Conservation (phyloP, 2,888 invertebrate species). For the Tetragnatha montana region DNA sequence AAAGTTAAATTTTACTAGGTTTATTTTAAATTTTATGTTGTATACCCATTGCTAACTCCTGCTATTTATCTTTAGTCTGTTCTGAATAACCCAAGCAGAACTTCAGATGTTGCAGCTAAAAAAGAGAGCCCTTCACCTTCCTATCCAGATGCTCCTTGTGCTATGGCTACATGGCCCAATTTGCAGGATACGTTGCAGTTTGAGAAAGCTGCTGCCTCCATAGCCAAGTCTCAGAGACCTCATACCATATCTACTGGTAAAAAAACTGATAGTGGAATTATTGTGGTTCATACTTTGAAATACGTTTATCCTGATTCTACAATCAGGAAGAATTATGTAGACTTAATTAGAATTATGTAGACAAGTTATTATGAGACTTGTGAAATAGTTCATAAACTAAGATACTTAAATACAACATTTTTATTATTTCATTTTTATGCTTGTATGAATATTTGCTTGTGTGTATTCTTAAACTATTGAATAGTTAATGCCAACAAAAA, state of each 20-base stretch:
- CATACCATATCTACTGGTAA: constrained; percentile 70
- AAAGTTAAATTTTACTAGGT: too few relatives aligned
- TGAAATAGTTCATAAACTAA: neutral
- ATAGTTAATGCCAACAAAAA: too few relatives aligned
- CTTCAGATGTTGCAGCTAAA: constrained; percentile 16
- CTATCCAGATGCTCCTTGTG: constrained; percentile 67
- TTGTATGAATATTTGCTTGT: too few relatives aligned
- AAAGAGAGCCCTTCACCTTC: constrained; percentile 55
- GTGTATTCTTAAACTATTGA: too few relatives aligned
- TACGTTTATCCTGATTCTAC: neutral
- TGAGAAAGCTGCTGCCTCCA: constrained; percentile 71
- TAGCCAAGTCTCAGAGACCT: constrained; percentile 66
- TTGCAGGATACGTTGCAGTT: constrained; percentile 71
- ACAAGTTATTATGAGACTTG: neutral
- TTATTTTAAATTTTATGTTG: neutral
- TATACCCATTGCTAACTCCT: neutral
- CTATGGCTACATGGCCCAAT: constrained; percentile 71
- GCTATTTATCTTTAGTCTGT: constrained; percentile 2
- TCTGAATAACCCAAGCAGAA: constrained; percentile 14
- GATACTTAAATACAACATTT: too few relatives aligned
- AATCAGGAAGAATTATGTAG: neutral
- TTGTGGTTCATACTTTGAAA: too few relatives aligned
- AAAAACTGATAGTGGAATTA: too few relatives aligned
- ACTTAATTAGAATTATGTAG: neutral
- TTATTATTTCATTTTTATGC: too few relatives aligned